These are phyloP conservation scores for Drosophila peninsularis DNA, from an alignment of 2,888 invertebrate genomes.

Conservation along the genomic window DNA sequence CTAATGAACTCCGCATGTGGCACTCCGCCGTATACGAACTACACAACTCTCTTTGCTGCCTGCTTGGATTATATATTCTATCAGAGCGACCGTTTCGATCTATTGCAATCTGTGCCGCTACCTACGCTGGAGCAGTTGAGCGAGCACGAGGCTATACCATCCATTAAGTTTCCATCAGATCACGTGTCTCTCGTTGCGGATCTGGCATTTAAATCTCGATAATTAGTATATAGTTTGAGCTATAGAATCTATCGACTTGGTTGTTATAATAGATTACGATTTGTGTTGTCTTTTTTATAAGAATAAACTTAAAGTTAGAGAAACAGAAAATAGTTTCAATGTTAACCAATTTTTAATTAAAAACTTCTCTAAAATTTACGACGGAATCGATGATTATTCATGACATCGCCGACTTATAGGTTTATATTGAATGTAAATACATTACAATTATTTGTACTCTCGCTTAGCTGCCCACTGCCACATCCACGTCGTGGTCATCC, in stretches of 20 bases:
- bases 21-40: slow-evolving; percentile 93
- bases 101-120: slow-evolving; percentile 91
- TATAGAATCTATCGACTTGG: background rate
- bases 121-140: slow-evolving; percentile 92
- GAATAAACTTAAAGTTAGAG: background rate
- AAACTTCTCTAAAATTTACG: background rate
- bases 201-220: slow-evolving; percentile 85
- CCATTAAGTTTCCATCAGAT: slow-evolving; percentile 95
- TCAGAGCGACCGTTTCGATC: slow-evolving; percentile 87
- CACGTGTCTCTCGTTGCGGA: slow-evolving; percentile 95
- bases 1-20: slow-evolving; percentile 92
- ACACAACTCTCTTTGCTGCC: slow-evolving; percentile 91
- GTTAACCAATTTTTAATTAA: background rate
- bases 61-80: slow-evolving; percentile 97
- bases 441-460: slow-evolving; percentile 2
- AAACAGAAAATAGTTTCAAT: background rate
- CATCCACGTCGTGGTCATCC: slow-evolving; percentile 75
- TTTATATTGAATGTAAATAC: slow-evolving; percentile 1
- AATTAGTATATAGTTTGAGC: background rate
- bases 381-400: too few relatives aligned
- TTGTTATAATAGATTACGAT: slow-evolving; percentile 18
- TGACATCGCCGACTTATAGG: background rate
- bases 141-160: slow-evolving; percentile 92
- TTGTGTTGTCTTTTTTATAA: background rate
- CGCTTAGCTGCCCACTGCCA: slow-evolving; percentile 56